Base-by-base conservation (phyloP, 1,140 invertebrate species). In the Danaus melanippus region DNA sequence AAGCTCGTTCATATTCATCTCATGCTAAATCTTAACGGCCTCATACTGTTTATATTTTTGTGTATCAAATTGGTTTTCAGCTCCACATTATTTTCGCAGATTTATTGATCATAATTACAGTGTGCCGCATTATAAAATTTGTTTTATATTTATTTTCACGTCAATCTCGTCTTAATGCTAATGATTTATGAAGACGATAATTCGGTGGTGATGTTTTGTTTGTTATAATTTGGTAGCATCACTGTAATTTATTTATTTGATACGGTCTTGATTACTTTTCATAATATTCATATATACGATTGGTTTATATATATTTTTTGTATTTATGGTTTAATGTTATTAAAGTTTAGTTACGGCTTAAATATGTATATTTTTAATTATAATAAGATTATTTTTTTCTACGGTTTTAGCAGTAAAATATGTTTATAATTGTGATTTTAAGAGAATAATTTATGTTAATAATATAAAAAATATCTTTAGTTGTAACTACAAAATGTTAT, bases 81-180 rank as follows among this genome's bases (percentile, higher is more conserved):
- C 49, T 53, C 63, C 62, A 51, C 52, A 48, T 69, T 46, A 57
- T 58, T 55, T 65, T 63, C 55, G 62, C 69, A 61, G 58, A 76
- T 78, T 80, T 80, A 78, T 80, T 65, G 67, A 63, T 55, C 58
- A 57, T 80, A 80, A 80, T 80, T 69, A 74, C 55, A 64, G 77
- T 67, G 71, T 74, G 58, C 62, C 46, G 50, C 49, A 43, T 44
- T 57, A 60, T 62, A 53, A 58, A 44, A 43, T 11, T 42, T 55
- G 58, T 60, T 64, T 56, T 56, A 43, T 50, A 9, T 60, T 63
- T 32, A 32, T 32, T 60, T 62, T 71, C 64, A 48, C 50, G 54
- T 60, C 53, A 48, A 61, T 66, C 60, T 67, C 39, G 53, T 15
- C 52, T 56, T 45, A 64, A 57, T 64, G 58, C 53, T 58, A 59